Evolutionary conservation across 2,888 invertebrate species (phyloP).

Genomic region (Nephrotoma guestfalica): DNA sequence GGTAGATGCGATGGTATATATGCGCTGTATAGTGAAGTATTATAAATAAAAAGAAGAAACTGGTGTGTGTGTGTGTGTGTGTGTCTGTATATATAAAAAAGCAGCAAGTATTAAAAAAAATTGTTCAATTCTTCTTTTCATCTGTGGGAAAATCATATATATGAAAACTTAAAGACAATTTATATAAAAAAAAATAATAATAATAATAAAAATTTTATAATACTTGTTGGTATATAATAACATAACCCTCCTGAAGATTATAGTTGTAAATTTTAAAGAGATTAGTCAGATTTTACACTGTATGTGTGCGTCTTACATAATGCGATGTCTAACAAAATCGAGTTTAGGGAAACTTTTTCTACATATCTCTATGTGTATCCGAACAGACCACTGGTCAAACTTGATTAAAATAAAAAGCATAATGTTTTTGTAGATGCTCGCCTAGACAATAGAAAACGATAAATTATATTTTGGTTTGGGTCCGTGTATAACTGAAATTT

Average conservation of each 20-base stretch:
- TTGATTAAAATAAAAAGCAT: neutral
- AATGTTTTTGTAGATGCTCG: neutral
- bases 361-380: neutral
- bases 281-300: slow-evolving; percentile 2
- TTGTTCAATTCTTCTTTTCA: neutral
- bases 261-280: slow-evolving; percentile 1
- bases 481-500: neutral
- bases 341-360: neutral
- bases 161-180: neutral
- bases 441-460: neutral
- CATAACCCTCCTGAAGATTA: neutral
- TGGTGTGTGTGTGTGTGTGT: no score
- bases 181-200: neutral
- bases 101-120: neutral
- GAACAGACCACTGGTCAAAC: slow-evolving; percentile 13
- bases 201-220: neutral
- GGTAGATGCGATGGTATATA: neutral
- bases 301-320: neutral
- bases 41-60: neutral
- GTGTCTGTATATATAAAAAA: neutral
- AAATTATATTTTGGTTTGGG: neutral
- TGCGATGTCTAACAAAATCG: neutral
- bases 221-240: neutral
- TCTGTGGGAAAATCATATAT: neutral
- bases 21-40: neutral